Evolutionary conservation across 2,797 vertebrate species (phyloP), one percentile per base, ranked within the genome.

Genomic region (Siniperca undulata): DNA sequence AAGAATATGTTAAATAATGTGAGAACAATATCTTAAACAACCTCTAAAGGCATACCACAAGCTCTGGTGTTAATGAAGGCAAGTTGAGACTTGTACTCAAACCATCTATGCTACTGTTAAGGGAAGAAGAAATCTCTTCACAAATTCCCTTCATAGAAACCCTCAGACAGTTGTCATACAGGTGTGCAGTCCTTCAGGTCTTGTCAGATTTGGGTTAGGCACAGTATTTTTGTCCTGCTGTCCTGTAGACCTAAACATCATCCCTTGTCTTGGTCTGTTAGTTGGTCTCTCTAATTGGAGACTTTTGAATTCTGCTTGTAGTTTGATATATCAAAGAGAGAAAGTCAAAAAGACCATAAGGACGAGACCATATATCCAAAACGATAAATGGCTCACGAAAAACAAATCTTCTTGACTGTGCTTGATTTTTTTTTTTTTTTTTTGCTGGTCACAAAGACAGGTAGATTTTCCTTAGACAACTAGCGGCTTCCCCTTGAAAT

Each of bases 21-120:
- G 42, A 62, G 17, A 79, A 66, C 53, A 58, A 34, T 17, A 44
- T 75, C 53, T 66, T 30, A 4, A 78, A 61, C 40, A 12, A 70
- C 5, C 27, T 85, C 44, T 14, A 19, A 76, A 60, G 68, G 42
- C 34, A 27, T 5, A 69, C 58, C 56, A 84, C 56, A 76, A 58
- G 72, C 78, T 71, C 12, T 50, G 58, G 59, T 72, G 70, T 78
- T 80, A 81, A 83, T 72, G 71, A 77, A 79, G 58, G 55, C 80
- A 53, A 48, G 86, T 36, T 48, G 27, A 64, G 70, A 78, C 86
- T 17, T 73, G 88, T 20, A 22, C 55, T 69, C 42, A 8, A 80
- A 77, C 53, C 38, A 61, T 69, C 52, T 55, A 11, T 24, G 42
- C 56, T 53, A 65, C 69, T 46, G 55, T 78, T 73, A 44, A 62